A percentile compares a stretch with the other conserved stretches of the same genome.
Conservation (phyloP, 1,140 invertebrate species). For the Eriosoma lanigerum region DNA sequence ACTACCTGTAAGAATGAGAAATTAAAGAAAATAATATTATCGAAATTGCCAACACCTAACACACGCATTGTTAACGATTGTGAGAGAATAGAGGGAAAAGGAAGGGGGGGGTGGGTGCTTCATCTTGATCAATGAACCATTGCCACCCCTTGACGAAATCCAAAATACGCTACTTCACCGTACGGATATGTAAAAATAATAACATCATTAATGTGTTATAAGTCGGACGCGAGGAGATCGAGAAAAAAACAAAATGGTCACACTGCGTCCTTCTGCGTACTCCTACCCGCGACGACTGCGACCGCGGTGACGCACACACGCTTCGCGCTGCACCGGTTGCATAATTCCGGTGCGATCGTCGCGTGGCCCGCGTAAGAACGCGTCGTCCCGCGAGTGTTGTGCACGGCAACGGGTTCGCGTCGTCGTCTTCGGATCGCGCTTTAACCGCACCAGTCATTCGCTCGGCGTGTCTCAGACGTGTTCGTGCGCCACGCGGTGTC, state of each 20-base stretch:
- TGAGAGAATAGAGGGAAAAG: too few relatives aligned
- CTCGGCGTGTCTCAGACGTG: constrained; percentile 13
- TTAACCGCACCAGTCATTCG: neutral
- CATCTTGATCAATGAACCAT: too few relatives aligned
- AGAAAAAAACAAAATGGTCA: constrained; percentile 34
- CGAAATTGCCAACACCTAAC: too few relatives aligned
- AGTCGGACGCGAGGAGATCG: neutral
- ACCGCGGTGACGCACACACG: neutral
- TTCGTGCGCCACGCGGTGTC: neutral
- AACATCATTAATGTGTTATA: too few relatives aligned
- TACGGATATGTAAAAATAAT: too few relatives aligned
- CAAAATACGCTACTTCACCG: too few relatives aligned
- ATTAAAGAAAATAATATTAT: too few relatives aligned
- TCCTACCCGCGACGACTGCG: neutral
- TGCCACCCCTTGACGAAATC: too few relatives aligned
- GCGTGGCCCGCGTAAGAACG: constrained; percentile 1
- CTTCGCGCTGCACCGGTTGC: constrained; percentile 7
- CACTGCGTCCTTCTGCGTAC: constrained; percentile 28
- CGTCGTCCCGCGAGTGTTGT: too few relatives aligned
- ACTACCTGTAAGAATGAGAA: too few relatives aligned
- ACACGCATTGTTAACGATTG: too few relatives aligned
- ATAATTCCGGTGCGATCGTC: neutral
- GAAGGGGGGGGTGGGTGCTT: too few relatives aligned
- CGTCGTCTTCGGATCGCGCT: neutral
- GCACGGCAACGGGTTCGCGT: constrained; percentile 17